Evolutionary conservation across 2,888 invertebrate genomes (phyloP).

Genomic region (Phyto melanocephala): DNA sequence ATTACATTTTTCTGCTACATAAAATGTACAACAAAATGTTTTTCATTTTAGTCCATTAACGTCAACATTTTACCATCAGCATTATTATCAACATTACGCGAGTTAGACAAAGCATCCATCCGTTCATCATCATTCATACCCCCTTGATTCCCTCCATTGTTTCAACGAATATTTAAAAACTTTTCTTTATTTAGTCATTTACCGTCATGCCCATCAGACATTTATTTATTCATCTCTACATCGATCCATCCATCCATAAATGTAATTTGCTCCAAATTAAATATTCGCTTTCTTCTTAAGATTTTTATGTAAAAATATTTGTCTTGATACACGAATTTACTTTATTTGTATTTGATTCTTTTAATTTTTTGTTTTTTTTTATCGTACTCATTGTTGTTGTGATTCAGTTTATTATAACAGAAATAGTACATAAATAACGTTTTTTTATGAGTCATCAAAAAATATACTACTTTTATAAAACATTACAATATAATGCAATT

Average conservation of each 20-base stretch:
- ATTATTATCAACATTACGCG: slow-evolving; percentile 5
- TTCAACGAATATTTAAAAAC: too few species aligned
- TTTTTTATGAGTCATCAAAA: slow-evolving; percentile 70
- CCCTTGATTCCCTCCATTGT: not conserved
- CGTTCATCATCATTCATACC: slow-evolving; percentile 20
- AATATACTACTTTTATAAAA: slow-evolving; percentile 1
- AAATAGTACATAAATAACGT: slow-evolving; percentile 61
- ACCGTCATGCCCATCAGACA: not conserved
- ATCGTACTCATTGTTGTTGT: not conserved
- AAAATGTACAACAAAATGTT: slow-evolving; percentile 69
- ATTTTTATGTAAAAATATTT: slow-evolving; percentile 44
- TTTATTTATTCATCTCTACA: too few species aligned
- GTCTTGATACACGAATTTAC: slow-evolving; percentile 24
- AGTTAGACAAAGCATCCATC: slow-evolving; percentile 1
- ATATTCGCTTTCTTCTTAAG: slow-evolving; percentile 15
- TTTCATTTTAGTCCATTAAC: slow-evolving; percentile 58
- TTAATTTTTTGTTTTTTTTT: slow-evolving; percentile 65
- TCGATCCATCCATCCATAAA: slow-evolving; percentile 7
- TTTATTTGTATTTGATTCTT: slow-evolving; percentile 66
- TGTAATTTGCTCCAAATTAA: slow-evolving; percentile 30
- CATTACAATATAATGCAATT: slow-evolving; percentile 68
- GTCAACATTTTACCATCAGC: slow-evolving; percentile 19
- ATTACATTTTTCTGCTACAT: slow-evolving; percentile 74
- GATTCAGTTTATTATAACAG: slow-evolving; percentile 32
- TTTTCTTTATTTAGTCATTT: not conserved